A percentile compares a stretch with the other conserved stretches of the same genome.
Conservation (phyloP, 1,140 invertebrate genomes). For the Atta colombica region DNA sequence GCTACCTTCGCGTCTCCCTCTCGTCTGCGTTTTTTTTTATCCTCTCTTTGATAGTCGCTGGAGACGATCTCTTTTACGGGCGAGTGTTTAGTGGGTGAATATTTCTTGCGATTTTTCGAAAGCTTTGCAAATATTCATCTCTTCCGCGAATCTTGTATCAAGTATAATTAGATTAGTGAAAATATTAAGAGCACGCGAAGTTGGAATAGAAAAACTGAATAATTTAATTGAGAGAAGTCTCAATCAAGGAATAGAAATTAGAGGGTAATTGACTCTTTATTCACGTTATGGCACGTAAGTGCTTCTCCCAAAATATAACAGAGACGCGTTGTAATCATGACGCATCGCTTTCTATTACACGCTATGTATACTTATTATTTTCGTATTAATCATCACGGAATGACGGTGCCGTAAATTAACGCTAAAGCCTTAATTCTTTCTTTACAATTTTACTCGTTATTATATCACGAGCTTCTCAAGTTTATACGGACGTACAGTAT, state of each 20-base stretch:
- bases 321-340: conserved; percentile 12
- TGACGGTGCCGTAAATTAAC: conserved; percentile 2
- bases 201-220: neutral
- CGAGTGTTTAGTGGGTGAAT: neutral
- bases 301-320: neutral
- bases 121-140: neutral
- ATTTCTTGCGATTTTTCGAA: neutral
- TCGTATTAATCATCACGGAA: conserved; percentile 4
- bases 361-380: conserved; percentile 24
- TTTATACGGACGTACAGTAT: neutral
- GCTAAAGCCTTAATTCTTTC: neutral
- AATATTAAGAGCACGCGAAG: neutral
- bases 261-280: neutral
- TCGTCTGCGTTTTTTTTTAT: neutral
- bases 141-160: neutral
- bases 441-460: neutral
- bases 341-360: neutral
- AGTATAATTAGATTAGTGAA: neutral
- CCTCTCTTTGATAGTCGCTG: neutral
- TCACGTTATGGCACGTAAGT: neutral
- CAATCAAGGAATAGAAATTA: neutral
- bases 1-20: neutral
- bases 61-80: neutral
- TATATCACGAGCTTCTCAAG: neutral
- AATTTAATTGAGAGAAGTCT: neutral